Conservation (phyloP, 2,797 vertebrate genomes). For the Oreochromis mossambicus region DNA sequence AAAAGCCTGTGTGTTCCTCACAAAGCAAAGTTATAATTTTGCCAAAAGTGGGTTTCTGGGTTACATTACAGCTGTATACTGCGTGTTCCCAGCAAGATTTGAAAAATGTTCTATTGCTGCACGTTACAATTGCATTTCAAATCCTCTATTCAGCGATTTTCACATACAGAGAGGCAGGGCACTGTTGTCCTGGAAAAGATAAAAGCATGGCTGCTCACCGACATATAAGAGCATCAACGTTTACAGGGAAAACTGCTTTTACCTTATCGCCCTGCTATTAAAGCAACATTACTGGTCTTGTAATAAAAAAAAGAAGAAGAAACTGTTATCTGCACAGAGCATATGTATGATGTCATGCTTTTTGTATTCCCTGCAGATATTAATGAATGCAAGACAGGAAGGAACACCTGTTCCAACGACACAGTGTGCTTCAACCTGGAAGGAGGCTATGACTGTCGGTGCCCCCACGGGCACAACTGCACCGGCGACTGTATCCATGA, state of each 20-base stretch:
- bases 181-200: neutral
- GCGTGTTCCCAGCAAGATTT: neutral
- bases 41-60: slow-evolving; percentile 59
- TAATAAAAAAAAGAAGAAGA: neutral
- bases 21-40: slow-evolving; percentile 41
- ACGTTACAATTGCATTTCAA: neutral
- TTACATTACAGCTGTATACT: slow-evolving; percentile 11
- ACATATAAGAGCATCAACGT: neutral
- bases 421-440: slow-evolving; percentile 98
- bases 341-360: slow-evolving; percentile 26
- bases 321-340: slow-evolving; percentile 12
- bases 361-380: slow-evolving; percentile 80
- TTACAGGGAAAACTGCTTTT: neutral
- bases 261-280: neutral
- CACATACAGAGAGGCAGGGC: neutral
- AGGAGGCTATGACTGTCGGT: slow-evolving; percentile 94
- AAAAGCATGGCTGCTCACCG: neutral
- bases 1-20: slow-evolving; percentile 2
- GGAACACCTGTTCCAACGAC: slow-evolving; percentile 95
- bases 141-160: neutral
- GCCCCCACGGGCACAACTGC: slow-evolving; percentile 96
- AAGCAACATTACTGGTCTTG: neutral
- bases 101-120: neutral
- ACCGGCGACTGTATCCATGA: slow-evolving; percentile 94
- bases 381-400: slow-evolving; percentile 92